Evolutionary conservation across 2,113 vertebrate species (phyloP), one percentile per base, ranked within the genome.

Genomic region (Toxostoma redivivum): DNA sequence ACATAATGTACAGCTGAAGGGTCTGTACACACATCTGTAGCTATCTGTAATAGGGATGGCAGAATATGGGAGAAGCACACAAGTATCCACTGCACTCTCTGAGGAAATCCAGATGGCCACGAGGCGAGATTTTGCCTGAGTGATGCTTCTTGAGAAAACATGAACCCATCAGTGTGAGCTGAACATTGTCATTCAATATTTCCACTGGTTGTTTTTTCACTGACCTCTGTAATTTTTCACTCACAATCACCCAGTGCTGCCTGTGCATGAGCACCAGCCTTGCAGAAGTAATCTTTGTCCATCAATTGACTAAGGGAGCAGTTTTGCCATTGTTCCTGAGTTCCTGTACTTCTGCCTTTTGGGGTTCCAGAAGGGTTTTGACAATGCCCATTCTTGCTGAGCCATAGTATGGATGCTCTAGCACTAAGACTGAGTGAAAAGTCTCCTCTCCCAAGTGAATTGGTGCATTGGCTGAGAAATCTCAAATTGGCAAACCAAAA

Each of bases 301-400:
- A 51, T 4, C 23, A 65, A 31, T 5, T 88, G 35, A 17, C 3
- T 51, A 15, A 27, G 23, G 44, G 47, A 81, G 16, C 5, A 38
- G 51, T 48, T 91, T 51, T 78, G 8, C 16, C 0, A 0, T 44
- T 0, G 0, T 44, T 80, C 45, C 30, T 47, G 16, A 58, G 37
- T 9, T 51, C 17, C 15, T 65, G 18, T 30, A 4, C 13, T 69
- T 77, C 47, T 76, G 47, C 5, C 5, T 40, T 80, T 69, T 27
- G 31, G 33, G 5, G 6, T 47, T 50, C 24, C 47, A 81, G 38
- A 78, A 78, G 10, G 12, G 13, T 50, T 94, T 81, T 71, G 38
- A 33, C 22, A 30, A 5, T 22, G 8, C 21, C 30, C 65, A 0
- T 38, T 28, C 30, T 58, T 62, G 7, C 20, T 4, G 15, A 90